Percentiles rank a stretch among this genome's conserved stretches.
Conservation (phyloP, 2,113 vertebrate species). For the Poeciliopsis prolifica region DNA sequence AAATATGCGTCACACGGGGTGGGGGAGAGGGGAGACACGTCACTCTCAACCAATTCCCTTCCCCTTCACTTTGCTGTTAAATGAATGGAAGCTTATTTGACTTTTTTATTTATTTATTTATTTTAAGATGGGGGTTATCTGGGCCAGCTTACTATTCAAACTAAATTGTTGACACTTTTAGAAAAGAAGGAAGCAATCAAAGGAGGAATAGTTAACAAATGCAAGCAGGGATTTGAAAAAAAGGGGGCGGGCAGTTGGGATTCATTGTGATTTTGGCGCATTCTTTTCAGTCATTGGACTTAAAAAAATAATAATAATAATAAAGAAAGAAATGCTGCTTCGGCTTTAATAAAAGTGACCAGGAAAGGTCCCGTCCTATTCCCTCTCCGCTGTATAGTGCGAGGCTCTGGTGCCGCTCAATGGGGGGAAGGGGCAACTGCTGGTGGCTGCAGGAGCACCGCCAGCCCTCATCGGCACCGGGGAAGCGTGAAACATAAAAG, state of each 20-base stretch:
- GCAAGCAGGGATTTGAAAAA: not conserved
- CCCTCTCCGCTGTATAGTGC: slow-evolving; percentile 46
- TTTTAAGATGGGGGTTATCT: slow-evolving; percentile 31
- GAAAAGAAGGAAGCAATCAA: slow-evolving; percentile 5
- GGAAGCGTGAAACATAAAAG: not conserved
- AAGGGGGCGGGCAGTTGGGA: not conserved
- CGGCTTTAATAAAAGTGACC: slow-evolving; percentile 4
- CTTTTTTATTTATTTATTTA: not conserved
- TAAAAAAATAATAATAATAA: not conserved
- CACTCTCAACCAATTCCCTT: slow-evolving; percentile 14
- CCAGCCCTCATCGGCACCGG: slow-evolving; percentile 30
- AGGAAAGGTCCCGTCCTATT: slow-evolving; percentile 12
- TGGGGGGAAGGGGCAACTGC: slow-evolving; percentile 82
- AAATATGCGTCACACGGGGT: slow-evolving; percentile 2
- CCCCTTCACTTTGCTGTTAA: slow-evolving; percentile 2
- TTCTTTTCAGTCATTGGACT: not conserved
- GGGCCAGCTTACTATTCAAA: slow-evolving; percentile 44
- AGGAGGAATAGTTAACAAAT: slow-evolving; percentile 9
- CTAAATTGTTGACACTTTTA: not conserved
- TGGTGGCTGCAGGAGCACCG: slow-evolving; percentile 62
- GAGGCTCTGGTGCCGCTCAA: slow-evolving; percentile 85
- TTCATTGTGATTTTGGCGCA: not conserved
- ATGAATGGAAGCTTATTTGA: slow-evolving; percentile 54
- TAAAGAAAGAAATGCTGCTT: not conserved
- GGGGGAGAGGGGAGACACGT: slow-evolving; percentile 19